Percentiles rank a stretch among this genome's conserved stretches.
phyloP scores from a whole-genome alignment of 2,888 invertebrate species.

The Punctoribates punctum region DNA sequence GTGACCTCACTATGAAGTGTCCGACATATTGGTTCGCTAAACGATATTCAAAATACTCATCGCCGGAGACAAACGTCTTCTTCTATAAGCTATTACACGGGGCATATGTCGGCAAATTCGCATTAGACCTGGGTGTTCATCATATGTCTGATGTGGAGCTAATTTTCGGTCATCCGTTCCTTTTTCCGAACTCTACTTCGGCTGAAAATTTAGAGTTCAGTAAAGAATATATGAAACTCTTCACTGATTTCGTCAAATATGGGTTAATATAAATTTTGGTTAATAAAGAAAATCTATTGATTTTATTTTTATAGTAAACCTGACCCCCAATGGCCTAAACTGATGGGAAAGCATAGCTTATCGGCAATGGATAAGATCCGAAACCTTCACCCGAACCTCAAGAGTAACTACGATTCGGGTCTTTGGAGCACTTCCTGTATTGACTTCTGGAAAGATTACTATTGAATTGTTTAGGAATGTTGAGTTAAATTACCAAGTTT shows the following conservation, averaged over 20 bases:
- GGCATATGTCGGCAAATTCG: too few relatives aligned
- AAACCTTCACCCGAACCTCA: too few relatives aligned
- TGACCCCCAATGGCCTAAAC: too few relatives aligned
- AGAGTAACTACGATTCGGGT: too few relatives aligned
- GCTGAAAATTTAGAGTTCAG: not conserved
- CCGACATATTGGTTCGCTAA: slow-evolving; percentile 34
- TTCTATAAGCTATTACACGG: not conserved
- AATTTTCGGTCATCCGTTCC: not conserved
- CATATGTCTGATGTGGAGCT: not conserved
- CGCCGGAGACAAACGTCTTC: not conserved
- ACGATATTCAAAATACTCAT: not conserved
- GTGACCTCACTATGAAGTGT: not conserved
- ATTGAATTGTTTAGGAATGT: too few relatives aligned
- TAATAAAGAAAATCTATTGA: too few relatives aligned
- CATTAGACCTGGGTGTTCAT: not conserved
- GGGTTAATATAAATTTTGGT: slow-evolving; percentile 16
- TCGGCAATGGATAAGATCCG: too few relatives aligned
- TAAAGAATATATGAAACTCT: slow-evolving; percentile 15
- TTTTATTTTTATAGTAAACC: too few relatives aligned
- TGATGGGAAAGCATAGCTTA: too few relatives aligned
- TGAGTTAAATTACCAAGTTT: too few relatives aligned
- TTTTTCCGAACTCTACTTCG: not conserved
- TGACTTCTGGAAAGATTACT: too few relatives aligned
- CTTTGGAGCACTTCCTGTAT: too few relatives aligned
- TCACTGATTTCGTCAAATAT: slow-evolving; percentile 40